Base-by-base conservation (phyloP, 2,113 vertebrate species). In the Ceyx melanurus region DNA sequence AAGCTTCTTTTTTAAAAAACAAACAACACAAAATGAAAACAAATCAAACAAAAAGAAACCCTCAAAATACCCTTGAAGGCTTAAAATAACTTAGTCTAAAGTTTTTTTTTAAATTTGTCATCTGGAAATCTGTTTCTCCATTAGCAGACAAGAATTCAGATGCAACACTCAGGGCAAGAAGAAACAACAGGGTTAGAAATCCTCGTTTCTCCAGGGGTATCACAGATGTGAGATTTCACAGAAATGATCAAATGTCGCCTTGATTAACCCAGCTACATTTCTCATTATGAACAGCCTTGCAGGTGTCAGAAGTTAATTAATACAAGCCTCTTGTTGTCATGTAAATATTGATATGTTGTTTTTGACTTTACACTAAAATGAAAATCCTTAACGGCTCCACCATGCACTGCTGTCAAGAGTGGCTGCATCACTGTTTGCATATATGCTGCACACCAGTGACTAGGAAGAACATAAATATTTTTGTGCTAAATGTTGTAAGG, bases 251-350 rank as follows among this genome's bases (percentile, higher is more conserved):
- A 80, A 94, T 89, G 84, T 88, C 29, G 0, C 65, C 79, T 71
- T 95, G 89, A 92, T 95, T 96, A 96, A 93, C 80, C 66, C 72
- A 94, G 89, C 72, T 54, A 80, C 85, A 60, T 75, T 89, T 78
- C 94, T 94, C 91, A 89, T 93, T 91, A 93, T 37, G 60, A 94
- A 82, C 87, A 94, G 84, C 60, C 72, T 87, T 91, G 91, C 94
- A 96, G 91, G 91, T 96, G 95, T 96, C 91, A 95, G 56, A 89
- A 94, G 89, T 93, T 96, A 90, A 93, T 95, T 96, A 96, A 86
- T 93, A 91, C 91, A 91, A 92, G 76, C 15, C 91, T 91, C 94
- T 43, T 35, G 61, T 81, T 89, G 70, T 86, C 83, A 81, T 83
- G 89, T 92, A 95, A 96, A 96, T 86, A 96, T 92, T 96, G 92